Evolutionary conservation across 2,797 vertebrate genomes (phyloP).

Genomic region (Cyprinodon diabolis): DNA sequence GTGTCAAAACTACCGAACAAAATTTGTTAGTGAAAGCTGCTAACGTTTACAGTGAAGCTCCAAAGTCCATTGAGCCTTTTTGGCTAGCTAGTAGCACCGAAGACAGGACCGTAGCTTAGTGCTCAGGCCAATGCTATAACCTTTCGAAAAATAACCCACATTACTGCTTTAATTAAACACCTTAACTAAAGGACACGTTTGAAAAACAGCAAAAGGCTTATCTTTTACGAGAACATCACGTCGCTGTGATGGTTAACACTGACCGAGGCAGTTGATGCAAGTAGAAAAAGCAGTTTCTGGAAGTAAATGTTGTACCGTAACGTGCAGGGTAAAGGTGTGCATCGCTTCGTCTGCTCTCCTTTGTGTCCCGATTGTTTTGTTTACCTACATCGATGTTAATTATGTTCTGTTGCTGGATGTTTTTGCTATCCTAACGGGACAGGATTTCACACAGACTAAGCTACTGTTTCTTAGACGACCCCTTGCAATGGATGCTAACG

Average conservation of each 20-base stretch:
- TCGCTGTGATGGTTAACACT: conserved; percentile 27
- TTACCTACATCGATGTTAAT: conserved; percentile 14
- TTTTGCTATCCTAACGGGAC: conserved; percentile 14
- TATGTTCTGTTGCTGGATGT: conserved; percentile 13
- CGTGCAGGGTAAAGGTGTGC: conserved; percentile 29
- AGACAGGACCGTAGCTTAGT: conserved; percentile 55
- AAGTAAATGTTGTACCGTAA: conserved; percentile 28
- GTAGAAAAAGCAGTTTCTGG: conserved; percentile 20
- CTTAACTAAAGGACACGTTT: conserved; percentile 19
- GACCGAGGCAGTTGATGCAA: conserved; percentile 15
- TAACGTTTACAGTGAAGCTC: conserved; percentile 61
- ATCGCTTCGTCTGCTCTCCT: conserved; percentile 28
- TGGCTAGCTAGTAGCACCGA: conserved; percentile 70
- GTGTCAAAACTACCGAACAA: conserved; percentile 40
- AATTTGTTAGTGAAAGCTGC: conserved; percentile 49
- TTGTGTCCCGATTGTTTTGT: conserved; percentile 40
- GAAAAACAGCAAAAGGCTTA: conserved; percentile 18
- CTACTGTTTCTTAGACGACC: background rate
- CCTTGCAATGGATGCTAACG: conserved; percentile 17
- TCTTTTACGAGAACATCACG: conserved; percentile 24
- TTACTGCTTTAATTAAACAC: conserved; percentile 39
- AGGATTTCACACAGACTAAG: conserved; percentile 5
- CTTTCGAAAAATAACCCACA: conserved; percentile 43
- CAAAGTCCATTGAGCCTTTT: conserved; percentile 71
- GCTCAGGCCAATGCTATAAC: conserved; percentile 60